Percentiles rank a stretch among this genome's conserved stretches.
phyloP scores from a whole-genome alignment of 2,888 invertebrate species.

The Cephus pulcher region DNA sequence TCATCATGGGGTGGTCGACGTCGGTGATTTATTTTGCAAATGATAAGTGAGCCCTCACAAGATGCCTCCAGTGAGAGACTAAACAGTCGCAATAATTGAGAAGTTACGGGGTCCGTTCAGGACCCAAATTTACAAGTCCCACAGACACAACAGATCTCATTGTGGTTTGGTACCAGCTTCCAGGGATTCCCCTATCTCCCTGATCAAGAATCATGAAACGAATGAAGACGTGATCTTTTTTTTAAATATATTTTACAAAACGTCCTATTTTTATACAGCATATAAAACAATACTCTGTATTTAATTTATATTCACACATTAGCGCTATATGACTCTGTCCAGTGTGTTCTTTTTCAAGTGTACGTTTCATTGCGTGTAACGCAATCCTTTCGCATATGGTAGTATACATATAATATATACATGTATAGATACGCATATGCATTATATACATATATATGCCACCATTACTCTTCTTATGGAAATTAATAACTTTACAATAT shows the following conservation, averaged over 20 bases:
- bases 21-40: neutral
- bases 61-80: neutral
- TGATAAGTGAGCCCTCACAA: neutral
- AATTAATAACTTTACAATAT: conserved; percentile 53
- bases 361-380: neutral
- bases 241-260: conserved; percentile 67
- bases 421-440: conserved; percentile 28
- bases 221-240: conserved; percentile 24
- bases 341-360: neutral
- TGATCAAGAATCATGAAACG: neutral
- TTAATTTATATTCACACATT: conserved; percentile 66
- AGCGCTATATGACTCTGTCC: conserved; percentile 62
- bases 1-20: neutral
- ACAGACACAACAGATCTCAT: neutral
- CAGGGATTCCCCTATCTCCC: neutral
- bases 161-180: neutral
- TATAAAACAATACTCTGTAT: conserved; percentile 68
- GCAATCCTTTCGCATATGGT: neutral
- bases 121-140: neutral
- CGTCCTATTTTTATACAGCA: conserved; percentile 65
- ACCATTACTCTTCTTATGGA: conserved; percentile 3
- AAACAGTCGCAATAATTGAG: neutral
- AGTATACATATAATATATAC: conserved; percentile 38
- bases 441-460: conserved; percentile 12
- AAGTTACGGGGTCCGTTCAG: neutral